Base-by-base conservation (phyloP, 2,797 vertebrate genomes). In the Pelochelys cantorii region DNA sequence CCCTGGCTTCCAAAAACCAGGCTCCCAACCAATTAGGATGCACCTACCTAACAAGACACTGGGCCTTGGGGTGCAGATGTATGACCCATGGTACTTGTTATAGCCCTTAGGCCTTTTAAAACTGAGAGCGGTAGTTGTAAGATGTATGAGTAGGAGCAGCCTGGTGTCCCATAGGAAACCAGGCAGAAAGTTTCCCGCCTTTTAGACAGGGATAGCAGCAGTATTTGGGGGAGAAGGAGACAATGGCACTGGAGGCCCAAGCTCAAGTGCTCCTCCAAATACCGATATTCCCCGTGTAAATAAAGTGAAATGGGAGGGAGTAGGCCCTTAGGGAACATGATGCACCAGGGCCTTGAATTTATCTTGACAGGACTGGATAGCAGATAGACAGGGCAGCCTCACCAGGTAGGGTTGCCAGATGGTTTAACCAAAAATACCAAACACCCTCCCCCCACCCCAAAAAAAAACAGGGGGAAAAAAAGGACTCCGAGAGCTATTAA, bases 1-100 rank as follows among this genome's bases (percentile, higher is more conserved):
- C 62, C 62, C 52, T 65, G 53, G 56, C 55, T 48, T 3, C 6
- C 8, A 52, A 87, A 52, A 87, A 12, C 48, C 68, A 29, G 8
- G 22, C 7, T 48, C 20, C 52, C 52, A 71, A 74, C 14, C 27
- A 11, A 0, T 0, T 2, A 18, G 0, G 0, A 20, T 37, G 23
- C 5, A 37, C 65, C 85, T 1, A 0, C 0, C 23, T 25, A 54
- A 77, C 11, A 1, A 1, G 60, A 56, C 87, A 34, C 15, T 0
- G 11, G 23, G 53, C 15, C 62, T 27, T 31, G 2, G 27, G 37
- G 68, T 31, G 34, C 5, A 5, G 0, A 0, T 5, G 6, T 1
- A 57, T 37, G 27, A 23, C 52, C 23, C 57, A 15, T 60, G 18
- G 9, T 11, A 54, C 23, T 2, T 3, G 1, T 0, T 37, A 79